phyloP scores from a whole-genome alignment of 2,888 invertebrate genomes.

The Aethes cnicana region DNA sequence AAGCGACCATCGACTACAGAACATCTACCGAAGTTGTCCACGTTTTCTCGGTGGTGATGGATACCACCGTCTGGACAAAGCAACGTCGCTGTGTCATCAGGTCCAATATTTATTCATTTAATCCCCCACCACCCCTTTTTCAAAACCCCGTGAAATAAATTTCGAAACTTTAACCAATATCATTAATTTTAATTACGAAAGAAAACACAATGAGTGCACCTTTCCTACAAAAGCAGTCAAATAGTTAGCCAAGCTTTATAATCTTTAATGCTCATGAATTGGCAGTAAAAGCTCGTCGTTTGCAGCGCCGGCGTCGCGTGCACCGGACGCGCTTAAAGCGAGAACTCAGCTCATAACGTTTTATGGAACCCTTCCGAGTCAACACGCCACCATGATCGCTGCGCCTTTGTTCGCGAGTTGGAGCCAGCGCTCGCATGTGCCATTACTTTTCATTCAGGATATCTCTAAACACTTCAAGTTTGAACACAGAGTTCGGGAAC shows the following conservation, averaged over 20 bases:
- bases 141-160: no score
- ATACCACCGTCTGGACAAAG: no score
- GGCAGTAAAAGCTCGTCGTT: conserved; percentile 3
- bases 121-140: no score
- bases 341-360: conserved; percentile 27
- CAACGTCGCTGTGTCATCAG: no score
- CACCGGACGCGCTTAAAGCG: conserved; percentile 10
- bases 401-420: background rate
- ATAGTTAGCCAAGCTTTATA: background rate
- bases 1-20: no score
- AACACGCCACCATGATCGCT: background rate
- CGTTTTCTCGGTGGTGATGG: no score
- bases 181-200: no score
- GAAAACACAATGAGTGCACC: no score
- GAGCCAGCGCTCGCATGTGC: background rate
- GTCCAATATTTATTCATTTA: no score
- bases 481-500: conserved; percentile 2
- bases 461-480: conserved; percentile 8
- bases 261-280: background rate
- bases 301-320: background rate
- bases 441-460: conserved; percentile 14
- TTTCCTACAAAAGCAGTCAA: no score
- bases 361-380: conserved; percentile 21
- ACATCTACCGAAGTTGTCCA: no score
- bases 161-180: no score